Evolutionary conservation across 2,797 vertebrate species (phyloP).

Genomic region (Anguilla obscura): DNA sequence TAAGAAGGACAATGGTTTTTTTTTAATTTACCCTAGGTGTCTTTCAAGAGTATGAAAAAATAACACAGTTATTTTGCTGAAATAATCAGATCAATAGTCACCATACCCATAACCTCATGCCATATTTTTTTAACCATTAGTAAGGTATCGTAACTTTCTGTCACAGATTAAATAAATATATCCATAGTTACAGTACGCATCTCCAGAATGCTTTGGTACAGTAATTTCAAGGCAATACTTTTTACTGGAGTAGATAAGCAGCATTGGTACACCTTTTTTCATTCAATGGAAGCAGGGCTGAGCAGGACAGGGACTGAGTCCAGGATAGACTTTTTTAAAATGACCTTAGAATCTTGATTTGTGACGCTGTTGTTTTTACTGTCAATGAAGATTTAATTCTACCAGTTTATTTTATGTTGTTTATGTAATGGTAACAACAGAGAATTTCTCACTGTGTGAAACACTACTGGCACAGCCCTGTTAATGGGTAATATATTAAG

Average conservation of each 20-base stretch:
- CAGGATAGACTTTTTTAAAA: background rate
- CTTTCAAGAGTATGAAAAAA: background rate
- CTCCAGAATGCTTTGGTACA: background rate
- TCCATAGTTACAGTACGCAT: background rate
- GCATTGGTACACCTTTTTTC: background rate
- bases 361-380: background rate
- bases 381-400: background rate
- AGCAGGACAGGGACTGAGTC: background rate
- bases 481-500: slow-evolving; percentile 32
- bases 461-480: background rate
- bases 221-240: slow-evolving; percentile 1
- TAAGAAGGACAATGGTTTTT: background rate
- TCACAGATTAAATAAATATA: slow-evolving; percentile 3
- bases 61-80: background rate
- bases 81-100: background rate
- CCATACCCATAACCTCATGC: background rate
- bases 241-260: slow-evolving; percentile 11
- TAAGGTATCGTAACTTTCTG: background rate
- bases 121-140: background rate
- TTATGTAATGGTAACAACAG: slow-evolving; percentile 15
- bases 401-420: slow-evolving; percentile 5
- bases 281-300: background rate
- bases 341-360: background rate
- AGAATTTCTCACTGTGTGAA: slow-evolving; percentile 33
- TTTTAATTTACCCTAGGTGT: background rate